Evolutionary conservation across 1,140 invertebrate genomes (phyloP).

Genomic region (Euschistus heros): DNA sequence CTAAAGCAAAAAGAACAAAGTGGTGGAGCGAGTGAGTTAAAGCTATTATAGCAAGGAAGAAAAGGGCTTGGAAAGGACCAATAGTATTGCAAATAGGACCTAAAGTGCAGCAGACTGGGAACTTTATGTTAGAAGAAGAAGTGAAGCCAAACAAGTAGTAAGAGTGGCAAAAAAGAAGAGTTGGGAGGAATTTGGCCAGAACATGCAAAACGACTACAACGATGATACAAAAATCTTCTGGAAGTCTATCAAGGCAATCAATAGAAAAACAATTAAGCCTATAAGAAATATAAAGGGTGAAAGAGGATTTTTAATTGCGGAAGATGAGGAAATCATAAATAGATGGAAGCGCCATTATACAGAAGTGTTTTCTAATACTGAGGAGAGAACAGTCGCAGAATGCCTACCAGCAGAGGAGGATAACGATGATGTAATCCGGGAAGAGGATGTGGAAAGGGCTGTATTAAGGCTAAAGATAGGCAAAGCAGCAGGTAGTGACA

Average conservation of each 20-base stretch:
- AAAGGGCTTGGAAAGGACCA: not conserved
- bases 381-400: not conserved
- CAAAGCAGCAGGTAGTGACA: no score
- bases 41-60: not conserved
- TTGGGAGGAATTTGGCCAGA: not conserved
- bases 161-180: not conserved
- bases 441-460: no score
- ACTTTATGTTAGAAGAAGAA: no score
- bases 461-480: no score
- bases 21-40: not conserved
- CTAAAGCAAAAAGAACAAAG: not conserved
- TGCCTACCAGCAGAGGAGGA: not conserved
- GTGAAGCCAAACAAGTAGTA: not conserved
- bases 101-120: not conserved
- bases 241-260: not conserved
- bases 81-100: not conserved
- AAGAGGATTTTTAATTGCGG: not conserved
- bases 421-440: no score
- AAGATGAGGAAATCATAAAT: not conserved
- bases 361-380: not conserved
- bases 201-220: not conserved
- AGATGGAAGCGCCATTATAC: not conserved
- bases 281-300: no score
- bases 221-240: not conserved
- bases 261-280: no score